These are phyloP conservation scores for Leptodactylus fuscus DNA, from an alignment of 2,113 vertebrate genomes.

Conservation along the genomic window DNA sequence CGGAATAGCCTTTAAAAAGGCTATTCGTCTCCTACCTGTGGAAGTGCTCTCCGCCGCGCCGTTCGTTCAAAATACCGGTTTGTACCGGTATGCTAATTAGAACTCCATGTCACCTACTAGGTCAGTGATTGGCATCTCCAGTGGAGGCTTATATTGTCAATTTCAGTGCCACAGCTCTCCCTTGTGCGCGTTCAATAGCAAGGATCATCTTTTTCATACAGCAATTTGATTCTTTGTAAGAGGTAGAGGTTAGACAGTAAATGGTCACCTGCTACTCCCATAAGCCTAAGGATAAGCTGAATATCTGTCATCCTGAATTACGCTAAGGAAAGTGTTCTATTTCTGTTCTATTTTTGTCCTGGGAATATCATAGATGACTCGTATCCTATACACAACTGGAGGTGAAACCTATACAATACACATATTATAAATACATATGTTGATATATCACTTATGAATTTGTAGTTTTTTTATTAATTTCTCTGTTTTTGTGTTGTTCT, in stretches of 20 bases:
- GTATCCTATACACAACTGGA: background rate
- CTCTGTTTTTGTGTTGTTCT: background rate
- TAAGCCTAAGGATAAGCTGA: background rate
- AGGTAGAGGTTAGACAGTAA: background rate
- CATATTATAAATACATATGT: background rate
- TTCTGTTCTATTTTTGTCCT: background rate
- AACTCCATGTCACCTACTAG: background rate
- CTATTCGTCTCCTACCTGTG: too few species aligned
- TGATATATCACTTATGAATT: background rate
- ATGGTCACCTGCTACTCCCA: background rate
- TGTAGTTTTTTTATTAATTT: background rate
- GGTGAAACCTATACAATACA: background rate
- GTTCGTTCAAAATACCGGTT: too few species aligned
- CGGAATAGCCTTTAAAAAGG: too few species aligned
- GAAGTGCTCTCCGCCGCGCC: too few species aligned
- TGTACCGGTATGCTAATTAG: too few species aligned
- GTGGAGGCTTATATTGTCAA: background rate
- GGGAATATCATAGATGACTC: background rate
- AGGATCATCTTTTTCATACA: background rate
- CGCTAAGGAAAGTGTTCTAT: background rate
- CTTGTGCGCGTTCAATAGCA: background rate
- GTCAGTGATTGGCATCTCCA: constrained; percentile 15
- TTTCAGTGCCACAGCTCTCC: background rate
- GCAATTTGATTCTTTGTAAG: background rate
- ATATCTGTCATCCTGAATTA: constrained; percentile 3